These are phyloP conservation scores for Heteractis magnifica DNA, from an alignment of 92 coral and sea anemone genomes.

Conservation along the genomic window DNA sequence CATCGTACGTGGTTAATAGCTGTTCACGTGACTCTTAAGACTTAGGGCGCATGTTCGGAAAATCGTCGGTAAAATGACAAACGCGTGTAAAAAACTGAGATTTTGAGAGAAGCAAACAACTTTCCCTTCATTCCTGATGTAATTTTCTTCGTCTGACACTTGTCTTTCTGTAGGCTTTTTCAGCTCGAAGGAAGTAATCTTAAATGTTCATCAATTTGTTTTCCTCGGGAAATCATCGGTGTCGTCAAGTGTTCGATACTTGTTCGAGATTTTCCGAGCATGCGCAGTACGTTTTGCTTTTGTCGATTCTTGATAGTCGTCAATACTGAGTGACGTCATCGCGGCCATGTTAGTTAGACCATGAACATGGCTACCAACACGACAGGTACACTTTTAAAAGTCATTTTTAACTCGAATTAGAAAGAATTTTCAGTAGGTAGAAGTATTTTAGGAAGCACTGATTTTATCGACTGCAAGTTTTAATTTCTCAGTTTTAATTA, in stretches of 20 bases:
- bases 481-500: no score
- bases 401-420: neutral
- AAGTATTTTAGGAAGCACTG: no score
- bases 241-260: neutral
- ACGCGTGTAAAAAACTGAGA: no score
- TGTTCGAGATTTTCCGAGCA: neutral
- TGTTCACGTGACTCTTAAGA: neutral
- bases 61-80: neutral
- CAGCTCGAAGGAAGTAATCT: no score
- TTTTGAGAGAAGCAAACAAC: no score
- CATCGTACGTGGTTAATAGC: conserved; percentile 7
- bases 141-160: neutral
- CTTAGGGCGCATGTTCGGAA: neutral
- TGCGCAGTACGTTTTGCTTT: neutral
- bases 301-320: neutral
- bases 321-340: neutral
- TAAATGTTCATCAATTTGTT: neutral
- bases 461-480: no score
- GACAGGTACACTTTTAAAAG: neutral
- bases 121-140: neutral
- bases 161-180: no score
- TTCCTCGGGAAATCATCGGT: neutral
- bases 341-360: neutral
- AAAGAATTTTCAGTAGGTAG: neutral
- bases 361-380: neutral